Conservation (phyloP, 2,113 vertebrate species). For the Aleadryas rufinucha region DNA sequence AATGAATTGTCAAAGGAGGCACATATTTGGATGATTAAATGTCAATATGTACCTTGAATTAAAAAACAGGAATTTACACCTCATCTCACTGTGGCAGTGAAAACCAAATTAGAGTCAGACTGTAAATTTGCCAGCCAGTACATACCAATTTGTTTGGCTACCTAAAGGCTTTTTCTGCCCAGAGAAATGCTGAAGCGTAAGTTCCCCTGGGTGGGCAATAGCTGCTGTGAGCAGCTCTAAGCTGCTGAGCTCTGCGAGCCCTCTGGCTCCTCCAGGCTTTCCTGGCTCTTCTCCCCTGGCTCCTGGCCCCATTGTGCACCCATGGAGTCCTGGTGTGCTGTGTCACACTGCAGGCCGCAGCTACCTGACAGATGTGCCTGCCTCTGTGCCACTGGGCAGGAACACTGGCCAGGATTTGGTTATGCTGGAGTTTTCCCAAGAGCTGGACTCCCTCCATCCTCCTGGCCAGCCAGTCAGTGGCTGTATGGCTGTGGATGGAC, state of each 20-base stretch:
- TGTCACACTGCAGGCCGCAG: accelerated
- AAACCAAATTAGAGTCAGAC: background rate
- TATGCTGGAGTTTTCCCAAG: background rate
- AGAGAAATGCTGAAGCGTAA: background rate
- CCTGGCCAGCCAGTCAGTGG: background rate
- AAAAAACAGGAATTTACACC: conserved; percentile 2
- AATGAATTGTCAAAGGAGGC: conserved; percentile 39
- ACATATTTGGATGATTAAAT: conserved; percentile 40
- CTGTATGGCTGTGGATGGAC: accelerated
- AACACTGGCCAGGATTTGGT: background rate
- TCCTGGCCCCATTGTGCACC: background rate
- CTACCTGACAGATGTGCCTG: background rate
- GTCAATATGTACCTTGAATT: conserved; percentile 43
- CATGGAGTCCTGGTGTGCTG: background rate
- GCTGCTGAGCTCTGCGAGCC: background rate
- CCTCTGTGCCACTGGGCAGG: background rate
- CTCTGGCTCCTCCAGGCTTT: background rate
- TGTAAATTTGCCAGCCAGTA: background rate
- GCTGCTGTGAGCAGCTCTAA: background rate
- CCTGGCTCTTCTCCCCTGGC: background rate
- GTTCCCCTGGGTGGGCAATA: background rate
- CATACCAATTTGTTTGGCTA: background rate
- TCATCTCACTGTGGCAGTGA: background rate
- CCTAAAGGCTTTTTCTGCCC: background rate
- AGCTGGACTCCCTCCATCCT: background rate